phyloP scores from a whole-genome alignment of 2,888 invertebrate genomes.

The Cylindroiulus punctatus region DNA sequence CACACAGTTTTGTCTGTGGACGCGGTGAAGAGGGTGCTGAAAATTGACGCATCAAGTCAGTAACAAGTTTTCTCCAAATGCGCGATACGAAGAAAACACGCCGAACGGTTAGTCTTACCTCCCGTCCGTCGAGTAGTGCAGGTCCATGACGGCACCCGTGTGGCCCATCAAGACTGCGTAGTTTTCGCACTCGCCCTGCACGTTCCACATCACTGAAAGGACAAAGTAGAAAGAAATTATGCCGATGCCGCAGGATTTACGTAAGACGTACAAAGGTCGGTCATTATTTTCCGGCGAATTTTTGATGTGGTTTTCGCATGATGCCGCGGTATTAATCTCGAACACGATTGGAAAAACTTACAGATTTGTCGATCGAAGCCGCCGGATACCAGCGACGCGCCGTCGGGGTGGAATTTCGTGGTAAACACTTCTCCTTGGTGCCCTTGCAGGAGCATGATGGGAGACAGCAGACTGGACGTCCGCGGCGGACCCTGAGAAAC shows the following conservation, averaged over 20 bases:
- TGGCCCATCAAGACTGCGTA: slow-evolving; percentile 92
- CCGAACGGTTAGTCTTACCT: no score
- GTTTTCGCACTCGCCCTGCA: slow-evolving; percentile 98
- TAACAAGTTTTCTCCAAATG: no score
- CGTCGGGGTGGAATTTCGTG: slow-evolving; percentile 94
- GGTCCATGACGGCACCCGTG: slow-evolving; percentile 93
- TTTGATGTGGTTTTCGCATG: no score
- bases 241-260: no score
- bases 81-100: no score
- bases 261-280: no score
- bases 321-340: no score
- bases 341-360: no score
- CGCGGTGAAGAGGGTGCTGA: slow-evolving; percentile 83
- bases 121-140: slow-evolving; percentile 68
- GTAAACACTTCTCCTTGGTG: slow-evolving; percentile 97
- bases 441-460: slow-evolving; percentile 95
- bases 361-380: slow-evolving; percentile 96
- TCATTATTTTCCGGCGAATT: no score
- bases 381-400: slow-evolving; percentile 90
- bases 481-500: slow-evolving; percentile 74
- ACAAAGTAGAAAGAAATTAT: no score
- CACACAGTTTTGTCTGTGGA: slow-evolving; percentile 95
- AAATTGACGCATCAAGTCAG: no score
- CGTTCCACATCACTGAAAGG: slow-evolving; percentile 82
- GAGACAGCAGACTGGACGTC: slow-evolving; percentile 87